These are phyloP conservation scores for Colaptes auratus DNA, from an alignment of 2,113 vertebrate species.

Conservation along the genomic window DNA sequence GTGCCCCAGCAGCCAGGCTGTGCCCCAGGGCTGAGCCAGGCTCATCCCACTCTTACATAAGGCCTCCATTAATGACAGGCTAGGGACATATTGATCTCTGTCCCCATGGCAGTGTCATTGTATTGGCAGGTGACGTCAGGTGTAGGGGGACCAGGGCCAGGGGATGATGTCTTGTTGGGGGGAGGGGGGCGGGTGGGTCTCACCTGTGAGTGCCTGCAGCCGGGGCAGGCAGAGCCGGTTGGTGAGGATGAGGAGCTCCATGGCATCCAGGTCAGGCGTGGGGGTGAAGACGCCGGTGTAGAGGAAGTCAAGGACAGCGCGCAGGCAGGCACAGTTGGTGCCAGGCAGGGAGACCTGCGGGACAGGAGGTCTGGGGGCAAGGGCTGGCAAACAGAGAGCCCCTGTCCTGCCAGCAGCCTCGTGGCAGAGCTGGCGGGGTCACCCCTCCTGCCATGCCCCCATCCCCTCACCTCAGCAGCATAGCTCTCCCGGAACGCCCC, in stretches of 20 bases:
- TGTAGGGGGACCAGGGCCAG: no score
- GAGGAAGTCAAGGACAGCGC: slow-evolving; percentile 86
- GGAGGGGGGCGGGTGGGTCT: not conserved
- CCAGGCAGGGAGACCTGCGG: slow-evolving; percentile 85
- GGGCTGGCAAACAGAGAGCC: not conserved
- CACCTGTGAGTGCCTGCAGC: slow-evolving; percentile 88
- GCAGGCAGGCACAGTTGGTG: slow-evolving; percentile 84
- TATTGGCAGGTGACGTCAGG: not conserved
- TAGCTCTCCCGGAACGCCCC: slow-evolving; percentile 91
- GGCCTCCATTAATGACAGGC: not conserved
- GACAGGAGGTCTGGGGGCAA: fast-evolving
- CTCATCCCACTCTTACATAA: not conserved
- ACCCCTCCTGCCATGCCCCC: not conserved
- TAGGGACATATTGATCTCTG: not conserved
- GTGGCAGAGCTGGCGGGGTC: no score
- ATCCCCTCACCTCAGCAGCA: slow-evolving; percentile 79
- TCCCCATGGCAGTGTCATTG: fast-evolving
- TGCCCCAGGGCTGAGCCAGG: not conserved
- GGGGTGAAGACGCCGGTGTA: slow-evolving; percentile 85
- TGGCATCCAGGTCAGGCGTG: slow-evolving; percentile 79
- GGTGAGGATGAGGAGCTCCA: slow-evolving; percentile 85
- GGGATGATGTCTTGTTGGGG: no score
- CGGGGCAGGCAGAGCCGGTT: slow-evolving; percentile 89
- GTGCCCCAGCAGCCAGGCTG: not conserved
- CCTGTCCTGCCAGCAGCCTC: not conserved